Conservation (phyloP, 2,888 invertebrate species). For the Caenorhabditis sp. region DNA sequence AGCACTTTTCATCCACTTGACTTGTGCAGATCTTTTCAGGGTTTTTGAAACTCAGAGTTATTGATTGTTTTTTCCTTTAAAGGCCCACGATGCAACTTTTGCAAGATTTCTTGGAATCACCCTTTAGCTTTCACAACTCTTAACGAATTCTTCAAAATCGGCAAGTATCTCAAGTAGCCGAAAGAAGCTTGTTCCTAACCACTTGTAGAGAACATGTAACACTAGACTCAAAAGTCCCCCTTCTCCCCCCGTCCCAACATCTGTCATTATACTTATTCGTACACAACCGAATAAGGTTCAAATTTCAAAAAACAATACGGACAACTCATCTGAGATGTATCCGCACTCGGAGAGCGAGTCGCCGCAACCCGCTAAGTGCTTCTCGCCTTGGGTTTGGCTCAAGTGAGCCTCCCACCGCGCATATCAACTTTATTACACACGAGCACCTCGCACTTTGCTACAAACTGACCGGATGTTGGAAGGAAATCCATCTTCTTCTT, state of each 20-base stretch:
- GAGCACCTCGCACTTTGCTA: conserved; percentile 7
- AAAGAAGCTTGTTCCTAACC: conserved; percentile 22
- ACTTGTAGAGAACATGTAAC: conserved; percentile 43
- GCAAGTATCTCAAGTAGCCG: conserved; percentile 2
- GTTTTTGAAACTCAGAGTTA: no score
- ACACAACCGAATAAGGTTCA: conserved; percentile 41
- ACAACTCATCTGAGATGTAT: conserved; percentile 16
- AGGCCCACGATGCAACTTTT: no score
- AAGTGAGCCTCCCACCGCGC: conserved; percentile 31
- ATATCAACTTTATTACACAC: conserved; percentile 47
- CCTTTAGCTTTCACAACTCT: background rate
- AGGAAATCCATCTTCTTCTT: background rate
- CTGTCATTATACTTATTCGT: conserved; percentile 52
- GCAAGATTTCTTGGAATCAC: no score
- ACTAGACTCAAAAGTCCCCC: no score
- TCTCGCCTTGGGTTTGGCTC: conserved; percentile 37
- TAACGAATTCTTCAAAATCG: background rate
- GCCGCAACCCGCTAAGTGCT: conserved; percentile 41
- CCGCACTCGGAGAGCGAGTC: background rate
- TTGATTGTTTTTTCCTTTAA: no score
- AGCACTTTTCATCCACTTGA: no score
- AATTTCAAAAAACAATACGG: conserved; percentile 54
- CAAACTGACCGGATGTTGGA: conserved; percentile 12
- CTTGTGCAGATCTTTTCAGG: no score
- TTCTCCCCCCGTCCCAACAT: conserved; percentile 26